Evolutionary conservation across 2,797 vertebrate species (phyloP).

Genomic region (Falco peregrinus): DNA sequence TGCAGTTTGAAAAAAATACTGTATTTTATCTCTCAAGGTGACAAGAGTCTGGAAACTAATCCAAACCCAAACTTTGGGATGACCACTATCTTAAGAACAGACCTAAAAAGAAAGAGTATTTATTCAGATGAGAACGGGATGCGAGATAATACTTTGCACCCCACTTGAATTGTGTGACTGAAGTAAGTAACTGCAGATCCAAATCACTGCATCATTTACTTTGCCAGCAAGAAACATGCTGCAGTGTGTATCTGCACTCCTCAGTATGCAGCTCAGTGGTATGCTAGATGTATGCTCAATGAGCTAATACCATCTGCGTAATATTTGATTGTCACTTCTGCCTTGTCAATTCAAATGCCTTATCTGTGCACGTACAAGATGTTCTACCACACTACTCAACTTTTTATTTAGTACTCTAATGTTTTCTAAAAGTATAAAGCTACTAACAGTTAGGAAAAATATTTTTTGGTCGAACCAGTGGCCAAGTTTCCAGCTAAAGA

Average conservation of each 20-base stretch:
- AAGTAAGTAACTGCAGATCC: not conserved
- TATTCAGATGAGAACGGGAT: not conserved
- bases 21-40: constrained; percentile 18
- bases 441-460: not conserved
- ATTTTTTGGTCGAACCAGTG: not conserved
- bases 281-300: not conserved
- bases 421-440: not conserved
- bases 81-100: not conserved
- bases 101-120: not conserved
- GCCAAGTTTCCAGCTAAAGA: constrained; percentile 19
- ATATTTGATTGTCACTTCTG: not conserved
- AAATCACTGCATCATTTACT: not conserved
- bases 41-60: constrained; percentile 12
- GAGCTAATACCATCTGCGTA: not conserved
- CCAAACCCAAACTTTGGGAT: not conserved
- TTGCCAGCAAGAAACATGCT: not conserved
- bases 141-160: not conserved
- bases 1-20: not conserved
- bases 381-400: not conserved
- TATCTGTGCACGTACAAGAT: not conserved
- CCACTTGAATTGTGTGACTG: not conserved
- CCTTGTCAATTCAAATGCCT: not conserved
- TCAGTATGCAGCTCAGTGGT: not conserved
- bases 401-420: not conserved
- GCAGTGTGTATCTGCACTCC: not conserved